A percentile compares a stretch with the other conserved stretches of the same genome.
phyloP scores from a whole-genome alignment of 2,113 vertebrate species.

The Pristiophorus japonicus region DNA sequence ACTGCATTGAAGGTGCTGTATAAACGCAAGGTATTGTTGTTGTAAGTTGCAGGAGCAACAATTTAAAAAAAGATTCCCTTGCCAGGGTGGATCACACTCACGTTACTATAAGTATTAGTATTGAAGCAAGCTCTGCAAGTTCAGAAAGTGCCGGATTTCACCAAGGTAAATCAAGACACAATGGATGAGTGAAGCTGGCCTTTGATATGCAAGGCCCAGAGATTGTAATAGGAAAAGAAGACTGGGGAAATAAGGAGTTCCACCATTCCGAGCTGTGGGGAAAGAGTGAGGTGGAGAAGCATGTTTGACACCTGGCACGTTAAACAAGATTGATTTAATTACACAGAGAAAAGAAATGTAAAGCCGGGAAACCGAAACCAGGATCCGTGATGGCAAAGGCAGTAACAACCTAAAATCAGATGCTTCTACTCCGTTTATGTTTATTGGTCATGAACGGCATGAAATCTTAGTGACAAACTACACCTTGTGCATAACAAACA shows the following conservation, averaged over 20 bases:
- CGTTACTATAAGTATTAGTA: neutral
- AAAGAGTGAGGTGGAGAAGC: neutral
- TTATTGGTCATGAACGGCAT: neutral
- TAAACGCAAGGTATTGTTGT: neutral
- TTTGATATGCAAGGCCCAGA: too few relatives aligned
- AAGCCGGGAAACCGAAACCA: neutral
- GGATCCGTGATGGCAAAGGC: neutral
- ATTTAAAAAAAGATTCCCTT: neutral
- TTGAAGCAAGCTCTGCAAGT: neutral
- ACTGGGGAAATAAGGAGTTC: too few relatives aligned
- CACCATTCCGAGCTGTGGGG: too few relatives aligned
- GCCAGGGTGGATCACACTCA: neutral
- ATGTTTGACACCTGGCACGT: neutral
- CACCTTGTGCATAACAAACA: too few relatives aligned
- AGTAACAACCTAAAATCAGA: neutral
- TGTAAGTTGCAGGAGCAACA: neutral
- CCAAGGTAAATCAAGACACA: neutral
- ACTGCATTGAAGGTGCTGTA: neutral
- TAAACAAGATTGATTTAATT: neutral
- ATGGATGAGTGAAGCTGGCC: too few relatives aligned
- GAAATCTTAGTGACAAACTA: neutral
- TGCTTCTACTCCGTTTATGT: too few relatives aligned
- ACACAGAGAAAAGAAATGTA: neutral
- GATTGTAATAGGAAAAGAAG: too few relatives aligned
- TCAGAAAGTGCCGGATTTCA: neutral